Conservation (phyloP, 2,113 vertebrate species). For the Plotosus lineatus region DNA sequence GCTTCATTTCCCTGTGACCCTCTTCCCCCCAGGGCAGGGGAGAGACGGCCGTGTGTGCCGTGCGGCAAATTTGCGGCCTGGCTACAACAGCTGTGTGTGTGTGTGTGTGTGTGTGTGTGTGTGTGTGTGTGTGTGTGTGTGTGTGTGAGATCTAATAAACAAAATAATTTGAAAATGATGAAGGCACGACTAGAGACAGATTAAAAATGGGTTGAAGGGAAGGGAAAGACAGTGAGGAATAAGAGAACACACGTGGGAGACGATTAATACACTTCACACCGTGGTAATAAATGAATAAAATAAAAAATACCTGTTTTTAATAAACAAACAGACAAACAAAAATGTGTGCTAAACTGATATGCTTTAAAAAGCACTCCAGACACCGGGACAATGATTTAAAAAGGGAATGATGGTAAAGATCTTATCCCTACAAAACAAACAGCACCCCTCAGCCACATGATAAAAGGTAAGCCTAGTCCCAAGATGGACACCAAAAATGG, state of each 20-base stretch:
- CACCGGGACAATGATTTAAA: no score
- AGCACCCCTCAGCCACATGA: no score
- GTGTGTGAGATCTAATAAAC: constrained; percentile 15
- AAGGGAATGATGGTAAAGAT: no score
- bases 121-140: constrained; percentile 33
- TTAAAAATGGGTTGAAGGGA: background rate
- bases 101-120: constrained; percentile 29
- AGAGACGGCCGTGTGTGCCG: background rate
- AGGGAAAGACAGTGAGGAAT: background rate
- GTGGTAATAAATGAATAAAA: constrained; percentile 3
- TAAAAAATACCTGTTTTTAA: constrained; percentile 3
- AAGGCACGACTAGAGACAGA: constrained; percentile 9
- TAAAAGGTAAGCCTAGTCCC: no score
- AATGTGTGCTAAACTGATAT: background rate
- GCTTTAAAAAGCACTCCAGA: background rate
- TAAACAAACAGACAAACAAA: background rate
- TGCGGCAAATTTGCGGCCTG: constrained; percentile 25
- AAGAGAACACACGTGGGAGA: background rate
- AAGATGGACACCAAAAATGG: no score
- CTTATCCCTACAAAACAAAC: no score
- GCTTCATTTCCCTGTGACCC: constrained; percentile 56
- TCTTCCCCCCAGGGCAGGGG: constrained; percentile 41
- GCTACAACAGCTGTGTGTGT: constrained; percentile 23
- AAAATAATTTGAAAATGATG: constrained; percentile 28
- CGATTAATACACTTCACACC: background rate